Base-by-base conservation (phyloP, 2,113 vertebrate genomes). In the Ammodytes dubius region DNA sequence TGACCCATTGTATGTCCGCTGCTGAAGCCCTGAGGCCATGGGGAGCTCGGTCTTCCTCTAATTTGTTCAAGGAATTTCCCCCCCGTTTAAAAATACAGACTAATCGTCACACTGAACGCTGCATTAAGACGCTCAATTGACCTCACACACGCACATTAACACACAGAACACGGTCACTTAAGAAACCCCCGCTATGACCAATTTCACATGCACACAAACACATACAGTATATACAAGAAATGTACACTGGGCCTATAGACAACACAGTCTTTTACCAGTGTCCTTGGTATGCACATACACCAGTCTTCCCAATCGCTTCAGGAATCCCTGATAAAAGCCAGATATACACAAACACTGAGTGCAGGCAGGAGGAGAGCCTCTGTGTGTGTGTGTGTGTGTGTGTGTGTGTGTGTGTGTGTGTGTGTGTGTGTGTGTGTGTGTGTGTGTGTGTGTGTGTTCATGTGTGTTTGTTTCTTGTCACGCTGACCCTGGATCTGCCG, bases 391-490 rank as follows among this genome's bases (percentile, higher is more conserved):
- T 27, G 27, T 1, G 27, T 27, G 27, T 27, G 27, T 27, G 27
- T 27, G 27, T 27, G 27, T 27, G 27, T 27, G 27, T 73, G 63
- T 73, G 12, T 27, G 27, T 1, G 27, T 27, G 27, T 27, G 27
- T 27, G 27, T 27, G 27, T 27, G 27, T 27, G 27, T 27, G 27
- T 35, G 43, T 67, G 76, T 27, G 42, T 73, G 63, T 73, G 12
- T 27, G 27, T 1, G 27, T 27, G 27, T 27, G 27, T 27, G 27
- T 27, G 27, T 27, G 27, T 27, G 27, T 27, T n/a, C n/a, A n/a
- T n/a, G n/a, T n/a, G n/a, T n/a, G n/a, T n/a, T n/a, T n/a, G 27
- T 59, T 47, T 76, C 68, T 64, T 71, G 70, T 82, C 82, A 70
- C 19, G 15, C 49, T 76, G 87, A 85, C 86, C 74, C 77, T 76